phyloP scores from a whole-genome alignment of 2,888 invertebrate species.

The Caenorhabditis sp. region DNA sequence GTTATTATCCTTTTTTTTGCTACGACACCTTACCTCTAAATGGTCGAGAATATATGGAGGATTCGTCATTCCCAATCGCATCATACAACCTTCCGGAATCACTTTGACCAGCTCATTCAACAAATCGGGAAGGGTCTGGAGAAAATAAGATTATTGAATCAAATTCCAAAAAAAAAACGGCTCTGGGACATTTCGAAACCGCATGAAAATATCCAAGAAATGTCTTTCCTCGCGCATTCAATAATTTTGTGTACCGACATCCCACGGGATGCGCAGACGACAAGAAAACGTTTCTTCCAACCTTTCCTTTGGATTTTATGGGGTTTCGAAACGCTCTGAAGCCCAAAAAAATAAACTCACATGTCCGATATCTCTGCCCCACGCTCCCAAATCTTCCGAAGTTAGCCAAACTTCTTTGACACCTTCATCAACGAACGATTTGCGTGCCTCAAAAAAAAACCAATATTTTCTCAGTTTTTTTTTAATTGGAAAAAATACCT shows the following conservation, averaged over 20 bases:
- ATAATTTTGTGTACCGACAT: no score
- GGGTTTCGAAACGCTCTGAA: no score
- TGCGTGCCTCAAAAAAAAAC: slow-evolving; percentile 42
- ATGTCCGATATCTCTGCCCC: slow-evolving; percentile 88
- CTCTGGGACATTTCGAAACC: no score
- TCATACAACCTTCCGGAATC: slow-evolving; percentile 75
- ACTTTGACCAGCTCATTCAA: slow-evolving; percentile 83
- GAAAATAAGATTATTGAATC: neutral
- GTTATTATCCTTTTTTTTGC: neutral
- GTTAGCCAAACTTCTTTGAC: slow-evolving; percentile 97
- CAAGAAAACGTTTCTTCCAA: no score
- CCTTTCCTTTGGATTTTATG: no score
- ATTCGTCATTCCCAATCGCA: slow-evolving; percentile 88
- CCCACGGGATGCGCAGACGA: no score
- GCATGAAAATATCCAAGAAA: no score
- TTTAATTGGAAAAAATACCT: slow-evolving; percentile 9
- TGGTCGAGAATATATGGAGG: slow-evolving; percentile 98
- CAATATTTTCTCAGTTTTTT: no score
- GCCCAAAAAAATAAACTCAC: slow-evolving; percentile 61
- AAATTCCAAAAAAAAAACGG: no score
- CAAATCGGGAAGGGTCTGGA: slow-evolving; percentile 79
- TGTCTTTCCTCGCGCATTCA: no score
- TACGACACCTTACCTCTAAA: slow-evolving; percentile 75
- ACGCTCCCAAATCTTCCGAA: slow-evolving; percentile 96
- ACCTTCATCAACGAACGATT: slow-evolving; percentile 77